These are phyloP conservation scores for Napeogenes sylphis DNA, from an alignment of 2,888 invertebrate species.

Conservation along the genomic window DNA sequence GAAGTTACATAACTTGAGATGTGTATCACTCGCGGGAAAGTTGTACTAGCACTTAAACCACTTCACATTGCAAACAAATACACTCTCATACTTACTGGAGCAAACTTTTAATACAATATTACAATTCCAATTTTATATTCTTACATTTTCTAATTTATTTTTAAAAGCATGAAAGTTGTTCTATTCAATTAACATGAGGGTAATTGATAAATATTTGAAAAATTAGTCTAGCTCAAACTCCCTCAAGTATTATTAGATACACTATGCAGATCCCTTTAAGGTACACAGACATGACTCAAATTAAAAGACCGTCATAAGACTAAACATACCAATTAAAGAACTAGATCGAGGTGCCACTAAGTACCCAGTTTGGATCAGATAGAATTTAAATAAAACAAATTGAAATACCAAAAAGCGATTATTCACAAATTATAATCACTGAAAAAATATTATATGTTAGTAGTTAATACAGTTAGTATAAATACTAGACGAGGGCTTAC, in stretches of 20 bases:
- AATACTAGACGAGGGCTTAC: slow-evolving; percentile 44
- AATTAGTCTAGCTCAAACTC: too few relatives aligned
- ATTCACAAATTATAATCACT: too few relatives aligned
- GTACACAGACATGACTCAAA: too few relatives aligned
- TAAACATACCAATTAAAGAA: not conserved
- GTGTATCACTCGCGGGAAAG: slow-evolving; percentile 26
- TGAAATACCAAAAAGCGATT: too few relatives aligned
- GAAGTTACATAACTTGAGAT: slow-evolving; percentile 20
- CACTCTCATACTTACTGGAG: not conserved
- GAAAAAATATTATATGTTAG: not conserved
- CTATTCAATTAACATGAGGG: too few relatives aligned
- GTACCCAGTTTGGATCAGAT: not conserved
- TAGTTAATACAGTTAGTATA: too few relatives aligned
- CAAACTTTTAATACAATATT: not conserved
- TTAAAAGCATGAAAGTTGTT: too few relatives aligned
- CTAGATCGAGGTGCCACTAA: not conserved
- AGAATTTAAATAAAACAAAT: not conserved
- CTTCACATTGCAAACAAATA: slow-evolving; percentile 18
- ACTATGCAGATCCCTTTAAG: too few relatives aligned
- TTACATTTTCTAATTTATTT: too few relatives aligned
- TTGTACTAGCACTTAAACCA: slow-evolving; percentile 14
- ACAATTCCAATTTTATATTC: not conserved
- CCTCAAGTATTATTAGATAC: too few relatives aligned
- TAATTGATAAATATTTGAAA: too few relatives aligned
- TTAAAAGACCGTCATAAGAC: too few relatives aligned